Evolutionary conservation across 2,113 vertebrate species (phyloP).

Genomic region (Sinosuthora webbiana): DNA sequence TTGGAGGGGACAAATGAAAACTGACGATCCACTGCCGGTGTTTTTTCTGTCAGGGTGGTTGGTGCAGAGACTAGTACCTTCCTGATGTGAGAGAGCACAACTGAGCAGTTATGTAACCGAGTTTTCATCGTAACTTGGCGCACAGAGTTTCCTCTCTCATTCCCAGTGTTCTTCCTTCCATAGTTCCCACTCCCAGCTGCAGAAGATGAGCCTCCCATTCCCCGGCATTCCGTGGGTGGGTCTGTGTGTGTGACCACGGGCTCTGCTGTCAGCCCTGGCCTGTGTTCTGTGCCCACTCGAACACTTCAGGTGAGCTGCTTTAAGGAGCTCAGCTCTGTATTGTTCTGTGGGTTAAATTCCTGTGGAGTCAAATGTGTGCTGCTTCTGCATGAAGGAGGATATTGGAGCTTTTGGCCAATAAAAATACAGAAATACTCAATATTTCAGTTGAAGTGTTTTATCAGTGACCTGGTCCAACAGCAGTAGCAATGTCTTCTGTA

Average conservation of each 20-base stretch:
- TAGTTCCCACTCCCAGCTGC: neutral
- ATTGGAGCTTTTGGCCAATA: neutral
- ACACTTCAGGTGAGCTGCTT: neutral
- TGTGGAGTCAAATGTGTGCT: neutral
- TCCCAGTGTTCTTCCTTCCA: neutral
- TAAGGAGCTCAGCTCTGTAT: neutral
- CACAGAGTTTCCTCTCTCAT: neutral
- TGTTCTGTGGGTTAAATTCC: neutral
- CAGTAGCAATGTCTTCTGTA: neutral
- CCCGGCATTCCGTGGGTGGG: accelerated
- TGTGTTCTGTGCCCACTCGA: neutral
- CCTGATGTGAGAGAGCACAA: neutral
- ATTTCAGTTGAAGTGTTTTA: neutral
- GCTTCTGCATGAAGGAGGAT: neutral
- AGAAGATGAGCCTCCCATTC: neutral
- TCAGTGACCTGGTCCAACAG: neutral
- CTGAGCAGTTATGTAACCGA: neutral
- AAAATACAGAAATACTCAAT: neutral
- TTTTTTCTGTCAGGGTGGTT: neutral
- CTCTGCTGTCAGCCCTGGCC: neutral
- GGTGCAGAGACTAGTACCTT: neutral
- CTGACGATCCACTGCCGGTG: neutral
- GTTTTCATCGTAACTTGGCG: neutral
- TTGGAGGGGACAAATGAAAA: neutral
- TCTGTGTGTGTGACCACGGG: neutral